These are phyloP conservation scores for Pseudopipra pipra DNA, from an alignment of 2,113 vertebrate species.

Conservation along the genomic window DNA sequence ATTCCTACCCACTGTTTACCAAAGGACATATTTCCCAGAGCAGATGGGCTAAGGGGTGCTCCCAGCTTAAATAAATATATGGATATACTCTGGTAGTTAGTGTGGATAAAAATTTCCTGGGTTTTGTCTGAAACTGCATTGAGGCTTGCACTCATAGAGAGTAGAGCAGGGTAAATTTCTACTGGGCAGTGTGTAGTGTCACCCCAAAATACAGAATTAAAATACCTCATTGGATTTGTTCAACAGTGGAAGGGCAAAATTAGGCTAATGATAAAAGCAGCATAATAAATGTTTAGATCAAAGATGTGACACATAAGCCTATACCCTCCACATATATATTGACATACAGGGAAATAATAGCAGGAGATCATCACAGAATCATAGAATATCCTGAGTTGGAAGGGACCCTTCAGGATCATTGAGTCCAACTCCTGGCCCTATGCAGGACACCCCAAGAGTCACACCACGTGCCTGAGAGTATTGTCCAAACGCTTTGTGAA, in stretches of 20 bases:
- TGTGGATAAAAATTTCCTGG: background rate
- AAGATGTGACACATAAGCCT: background rate
- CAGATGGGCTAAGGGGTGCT: background rate
- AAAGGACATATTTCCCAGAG: background rate
- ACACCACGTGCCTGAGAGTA: background rate
- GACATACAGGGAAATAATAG: background rate
- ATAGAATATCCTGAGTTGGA: background rate
- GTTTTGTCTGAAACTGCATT: background rate
- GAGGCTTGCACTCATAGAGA: background rate
- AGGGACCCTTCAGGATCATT: background rate
- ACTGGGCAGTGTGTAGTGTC: background rate
- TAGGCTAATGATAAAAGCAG: background rate
- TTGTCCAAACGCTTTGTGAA: background rate
- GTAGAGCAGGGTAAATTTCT: background rate
- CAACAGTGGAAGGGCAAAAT: background rate
- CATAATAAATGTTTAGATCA: background rate
- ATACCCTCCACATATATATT: background rate
- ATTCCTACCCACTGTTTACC: background rate
- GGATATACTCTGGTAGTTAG: background rate
- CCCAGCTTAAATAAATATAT: background rate
- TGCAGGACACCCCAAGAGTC: background rate
- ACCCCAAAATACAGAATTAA: background rate
- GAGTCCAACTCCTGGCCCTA: background rate
- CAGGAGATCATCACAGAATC: background rate
- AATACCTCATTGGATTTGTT: background rate